Percentiles rank a stretch among this genome's conserved stretches.
These are phyloP conservation scores for Crossocerus cetratus DNA, from an alignment of 2,888 invertebrate genomes.

Conservation along the genomic window DNA sequence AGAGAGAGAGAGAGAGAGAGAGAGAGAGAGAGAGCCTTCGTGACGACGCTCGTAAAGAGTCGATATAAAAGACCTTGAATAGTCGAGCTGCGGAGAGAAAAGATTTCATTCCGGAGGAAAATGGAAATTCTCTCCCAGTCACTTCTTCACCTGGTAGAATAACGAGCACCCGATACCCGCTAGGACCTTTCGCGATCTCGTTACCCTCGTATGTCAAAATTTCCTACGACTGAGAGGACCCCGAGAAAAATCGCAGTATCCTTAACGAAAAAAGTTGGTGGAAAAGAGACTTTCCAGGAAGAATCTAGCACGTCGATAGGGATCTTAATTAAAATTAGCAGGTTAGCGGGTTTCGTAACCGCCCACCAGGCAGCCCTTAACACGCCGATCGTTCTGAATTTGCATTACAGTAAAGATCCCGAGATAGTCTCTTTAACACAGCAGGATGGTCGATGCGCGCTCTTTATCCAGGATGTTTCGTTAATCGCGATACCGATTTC, in stretches of 20 bases:
- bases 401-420: slow-evolving; percentile 63
- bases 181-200: too few relatives aligned
- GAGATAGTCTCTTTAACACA: slow-evolving; percentile 28
- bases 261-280: neutral
- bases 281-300: neutral
- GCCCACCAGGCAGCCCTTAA: slow-evolving; percentile 47
- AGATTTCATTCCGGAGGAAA: slow-evolving; percentile 17
- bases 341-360: slow-evolving; percentile 35
- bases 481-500: slow-evolving; percentile 45
- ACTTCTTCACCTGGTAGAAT: slow-evolving; percentile 14
- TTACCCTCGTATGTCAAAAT: too few relatives aligned
- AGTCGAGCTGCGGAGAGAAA: slow-evolving; percentile 17
- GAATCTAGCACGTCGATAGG: slow-evolving; percentile 34
- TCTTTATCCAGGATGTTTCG: slow-evolving; percentile 53
- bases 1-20: neutral
- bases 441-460: slow-evolving; percentile 32
- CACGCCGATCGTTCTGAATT: slow-evolving; percentile 46
- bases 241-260: too few relatives aligned
- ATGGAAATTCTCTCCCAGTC: slow-evolving; percentile 17
- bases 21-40: slow-evolving; percentile 21
- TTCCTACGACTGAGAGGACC: too few relatives aligned
- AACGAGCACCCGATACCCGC: neutral
- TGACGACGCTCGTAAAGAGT: slow-evolving; percentile 7
- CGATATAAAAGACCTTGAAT: slow-evolving; percentile 27
- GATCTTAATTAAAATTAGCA: slow-evolving; percentile 58